phyloP scores from a whole-genome alignment of 2,797 vertebrate species.

The Erethizon dorsatum region DNA sequence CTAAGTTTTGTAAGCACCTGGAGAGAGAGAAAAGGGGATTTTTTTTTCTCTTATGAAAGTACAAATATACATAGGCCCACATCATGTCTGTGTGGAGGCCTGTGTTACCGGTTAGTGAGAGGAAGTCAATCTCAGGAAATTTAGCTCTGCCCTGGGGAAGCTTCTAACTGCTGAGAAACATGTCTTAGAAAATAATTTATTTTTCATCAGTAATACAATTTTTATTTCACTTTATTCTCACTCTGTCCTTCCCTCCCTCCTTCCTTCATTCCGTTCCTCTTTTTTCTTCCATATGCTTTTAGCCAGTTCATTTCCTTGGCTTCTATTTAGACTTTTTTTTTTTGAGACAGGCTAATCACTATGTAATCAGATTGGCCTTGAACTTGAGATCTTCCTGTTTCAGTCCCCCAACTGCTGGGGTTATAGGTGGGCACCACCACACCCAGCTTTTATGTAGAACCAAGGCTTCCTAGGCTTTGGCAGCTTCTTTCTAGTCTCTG shows the following conservation, averaged over 20 bases:
- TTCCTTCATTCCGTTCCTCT: accelerated
- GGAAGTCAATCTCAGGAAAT: not conserved
- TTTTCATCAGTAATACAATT: not conserved
- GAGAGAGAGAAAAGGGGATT: not conserved
- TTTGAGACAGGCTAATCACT: not conserved
- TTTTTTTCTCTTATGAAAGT: not conserved
- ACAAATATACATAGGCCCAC: not conserved
- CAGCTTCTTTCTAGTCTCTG: not conserved
- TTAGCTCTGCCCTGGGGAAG: not conserved
- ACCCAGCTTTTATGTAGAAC: not conserved
- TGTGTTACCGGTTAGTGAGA: accelerated
- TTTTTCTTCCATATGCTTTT: not conserved
- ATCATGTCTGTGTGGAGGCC: accelerated
- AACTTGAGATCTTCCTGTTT: not conserved
- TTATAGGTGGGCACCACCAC: not conserved
- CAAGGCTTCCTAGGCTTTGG: accelerated
- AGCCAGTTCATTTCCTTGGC: accelerated
- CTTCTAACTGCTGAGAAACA: not conserved
- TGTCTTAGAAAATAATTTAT: not conserved
- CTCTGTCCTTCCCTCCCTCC: not conserved
- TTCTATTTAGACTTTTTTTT: not conserved
- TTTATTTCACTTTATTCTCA: not conserved
- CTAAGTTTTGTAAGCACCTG: no score
- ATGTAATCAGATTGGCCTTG: not conserved
- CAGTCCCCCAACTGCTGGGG: not conserved